Conservation (phyloP, 2,888 invertebrate genomes). For the Theretra japonica region DNA sequence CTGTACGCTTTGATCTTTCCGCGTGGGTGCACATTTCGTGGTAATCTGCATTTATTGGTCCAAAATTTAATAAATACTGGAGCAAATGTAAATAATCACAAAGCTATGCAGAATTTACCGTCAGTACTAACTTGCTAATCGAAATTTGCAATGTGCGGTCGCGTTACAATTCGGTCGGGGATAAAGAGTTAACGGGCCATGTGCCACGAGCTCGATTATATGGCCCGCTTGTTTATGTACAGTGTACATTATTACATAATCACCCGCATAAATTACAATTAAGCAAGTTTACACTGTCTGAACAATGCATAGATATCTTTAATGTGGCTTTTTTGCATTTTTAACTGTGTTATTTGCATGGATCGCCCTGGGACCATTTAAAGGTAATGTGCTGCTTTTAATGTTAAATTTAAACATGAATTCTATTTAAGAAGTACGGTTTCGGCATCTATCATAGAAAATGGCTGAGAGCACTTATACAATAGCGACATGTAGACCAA, state of each 20-base stretch:
- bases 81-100: background rate
- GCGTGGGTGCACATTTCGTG: background rate
- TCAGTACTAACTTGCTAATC: background rate
- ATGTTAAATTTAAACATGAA: background rate
- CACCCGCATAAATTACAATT: constrained; percentile 9
- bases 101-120: background rate
- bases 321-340: background rate
- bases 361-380: background rate
- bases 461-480: background rate
- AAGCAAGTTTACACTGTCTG: background rate
- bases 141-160: constrained; percentile 2
- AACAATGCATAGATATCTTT: background rate
- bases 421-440: background rate
- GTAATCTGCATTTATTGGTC: too few species aligned
- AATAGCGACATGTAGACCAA: too few species aligned
- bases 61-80: background rate
- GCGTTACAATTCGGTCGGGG: background rate
- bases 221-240: constrained; percentile 7
- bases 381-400: background rate
- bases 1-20: background rate
- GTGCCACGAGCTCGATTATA: background rate
- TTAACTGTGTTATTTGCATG: background rate
- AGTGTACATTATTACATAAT: background rate
- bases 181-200: constrained; percentile 18
- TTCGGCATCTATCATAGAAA: background rate